A percentile compares a stretch with the other conserved stretches of the same genome.
Evolutionary conservation across 2,888 invertebrate species (phyloP).

Genomic region (Cephus rjabovi): DNA sequence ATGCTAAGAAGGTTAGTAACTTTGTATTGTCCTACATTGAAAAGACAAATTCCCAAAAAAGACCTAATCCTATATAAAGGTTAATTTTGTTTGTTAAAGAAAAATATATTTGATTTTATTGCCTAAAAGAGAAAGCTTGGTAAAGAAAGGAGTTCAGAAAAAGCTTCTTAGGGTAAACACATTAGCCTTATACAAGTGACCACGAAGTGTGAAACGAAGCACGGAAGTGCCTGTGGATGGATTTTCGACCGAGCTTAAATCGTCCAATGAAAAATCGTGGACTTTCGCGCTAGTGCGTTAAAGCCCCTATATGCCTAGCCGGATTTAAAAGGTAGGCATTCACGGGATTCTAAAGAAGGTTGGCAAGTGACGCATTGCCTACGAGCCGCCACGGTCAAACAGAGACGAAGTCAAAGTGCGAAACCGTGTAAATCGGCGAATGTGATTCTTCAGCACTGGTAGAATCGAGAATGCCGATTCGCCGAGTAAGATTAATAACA

Average conservation of each 20-base stretch:
- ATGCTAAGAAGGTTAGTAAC: too few species aligned
- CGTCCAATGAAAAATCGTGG: background rate
- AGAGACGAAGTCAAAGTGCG: conserved; percentile 33
- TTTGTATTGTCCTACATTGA: too few species aligned
- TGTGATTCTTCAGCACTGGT: conserved; percentile 27
- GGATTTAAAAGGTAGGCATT: conserved; percentile 9
- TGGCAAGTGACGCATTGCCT: conserved; percentile 30
- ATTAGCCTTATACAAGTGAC: background rate
- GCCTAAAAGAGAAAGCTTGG: background rate
- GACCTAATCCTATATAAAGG: background rate
- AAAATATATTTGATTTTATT: conserved; percentile 1
- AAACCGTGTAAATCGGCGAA: conserved; percentile 37
- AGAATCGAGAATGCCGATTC: conserved; percentile 1
- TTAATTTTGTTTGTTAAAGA: background rate
- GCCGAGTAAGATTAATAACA: conserved; percentile 19
- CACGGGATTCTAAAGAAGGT: conserved; percentile 17
- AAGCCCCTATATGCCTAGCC: background rate
- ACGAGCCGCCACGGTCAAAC: conserved; percentile 9
- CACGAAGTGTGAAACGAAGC: background rate
- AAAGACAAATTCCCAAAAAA: background rate
- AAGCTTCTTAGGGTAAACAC: background rate
- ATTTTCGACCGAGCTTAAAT: background rate
- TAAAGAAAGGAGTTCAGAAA: background rate
- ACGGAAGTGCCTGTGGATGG: background rate
- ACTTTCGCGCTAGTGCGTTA: background rate